Base-by-base conservation (phyloP, 2,797 vertebrate species). In the Pipistrellus kuhlii region DNA sequence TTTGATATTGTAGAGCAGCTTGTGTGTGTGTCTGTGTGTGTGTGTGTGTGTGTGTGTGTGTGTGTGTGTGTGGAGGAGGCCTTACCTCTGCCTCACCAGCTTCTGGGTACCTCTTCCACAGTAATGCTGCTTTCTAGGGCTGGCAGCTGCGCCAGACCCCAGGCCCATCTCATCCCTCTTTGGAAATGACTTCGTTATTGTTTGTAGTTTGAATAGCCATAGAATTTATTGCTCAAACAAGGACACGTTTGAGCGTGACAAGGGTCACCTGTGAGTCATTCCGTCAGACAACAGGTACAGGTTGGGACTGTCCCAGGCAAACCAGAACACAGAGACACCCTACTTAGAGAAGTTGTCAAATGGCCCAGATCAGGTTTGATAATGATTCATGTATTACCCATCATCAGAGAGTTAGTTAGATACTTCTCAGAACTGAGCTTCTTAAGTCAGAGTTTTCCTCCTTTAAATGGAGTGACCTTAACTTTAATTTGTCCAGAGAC, bases 91-190 rank as follows among this genome's bases (percentile, higher is more conserved):
- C 92, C 41, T 71, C 48, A 86, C 81, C 88, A 13, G 76, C 75
- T 88, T 41, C 71, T 13, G 3, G 85, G 88, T 25, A 14, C 59
- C 32, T 93, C 81, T 94, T 46, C 64, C 68, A 89, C 93, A 64
- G 9, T 96, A 95, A 94, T 32, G 66, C 90, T 55, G 94, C 91
- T 95, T 96, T 96, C 92, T 95, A 94, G 93, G 90, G 78, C 91
- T 96, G 89, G 96, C 97, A 97, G 96, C 97, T 96, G 85, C 95
- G 93, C 27, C 83, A 96, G 83, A 94, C 93, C 83, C 72, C 85
- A 96, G 90, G 94, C 96, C 87, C 82, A 66, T 95, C 89, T 96
- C 84, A 81, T 96, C 90, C 30, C 92, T 92, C 96, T 95, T 88
- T 93, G 94, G 93, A 48, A 78, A 90, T 20, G 91, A 96, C 82